Evolutionary conservation across 2,113 vertebrate genomes (phyloP), one percentile per base, ranked within the genome.

Genomic region (Sceloporus undulatus): DNA sequence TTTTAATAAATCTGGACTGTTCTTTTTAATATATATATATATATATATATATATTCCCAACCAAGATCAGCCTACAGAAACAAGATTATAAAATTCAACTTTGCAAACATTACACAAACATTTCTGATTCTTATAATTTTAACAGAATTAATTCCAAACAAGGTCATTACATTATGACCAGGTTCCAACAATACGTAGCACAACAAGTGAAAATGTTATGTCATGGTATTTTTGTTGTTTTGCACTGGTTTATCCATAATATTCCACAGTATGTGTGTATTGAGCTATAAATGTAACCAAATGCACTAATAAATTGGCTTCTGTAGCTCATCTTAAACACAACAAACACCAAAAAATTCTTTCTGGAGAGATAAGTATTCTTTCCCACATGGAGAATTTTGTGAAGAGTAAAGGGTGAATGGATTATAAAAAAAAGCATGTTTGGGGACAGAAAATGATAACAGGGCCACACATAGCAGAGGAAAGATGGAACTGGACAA

Each of bases 31-130:
- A n/a, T n/a, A n/a, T n/a, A n/a, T n/a, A n/a, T n/a, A n/a, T n/a
- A n/a, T 70, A 54, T 10, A 59, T 59, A 16, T 9, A 23, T 65
- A 23, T 2, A 7, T 42, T 86, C 88, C 85, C 74, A 90, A 90
- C 89, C 4, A 21, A 89, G 25, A 34, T 68, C 78, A 54, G 29
- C 82, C 42, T 0, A 79, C 88, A 90, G 27, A 88, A 87, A 56
- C 16, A 80, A 79, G 5, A 13, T 73, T 0, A 86, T 75, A 84
- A 86, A 5, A 0, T n/a, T 66, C 0, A 14, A 27, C 21, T 87
- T 88, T 85, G 66, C 48, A 66, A 19, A 14, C 0, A 75, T 85
- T 88, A 16, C 38, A 76, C 27, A 79, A 84, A 88, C 16, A 79
- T 89, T 87, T 84, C 18, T 13, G 40, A 66, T 3, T 62, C 54